Evolutionary conservation across 1,140 invertebrate genomes (phyloP), one percentile per base, ranked within the genome.

Genomic region (Littorina saxatilis): DNA sequence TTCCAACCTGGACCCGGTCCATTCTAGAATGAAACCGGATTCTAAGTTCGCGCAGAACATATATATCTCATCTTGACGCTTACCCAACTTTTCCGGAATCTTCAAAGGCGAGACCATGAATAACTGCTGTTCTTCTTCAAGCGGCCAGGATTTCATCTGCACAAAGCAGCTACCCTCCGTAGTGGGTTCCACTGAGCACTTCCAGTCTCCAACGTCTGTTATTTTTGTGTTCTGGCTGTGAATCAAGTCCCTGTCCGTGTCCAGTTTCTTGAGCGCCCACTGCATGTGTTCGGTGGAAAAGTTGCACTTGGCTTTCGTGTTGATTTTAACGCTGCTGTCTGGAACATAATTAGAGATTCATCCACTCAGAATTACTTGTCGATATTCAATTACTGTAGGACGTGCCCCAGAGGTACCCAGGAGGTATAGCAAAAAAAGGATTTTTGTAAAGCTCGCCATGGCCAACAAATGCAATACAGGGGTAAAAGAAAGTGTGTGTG

Each of bases 241-340:
- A 0, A 63, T 23, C 61, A 63, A 32, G 32, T 63, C 61, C 29
- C 32, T 11, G 27, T n/a, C 61, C 15, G 5, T 29, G 61, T 63
- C 32, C 61, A 63, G 61, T 27, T n/a, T 32, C 27, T 11, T 32
- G 4, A 63, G 29, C 29, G n/a, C 61, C 27, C 61, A 11, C 27
- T 63, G 61, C 61, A 63, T n/a, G 29, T 63, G 27, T 11, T 32
- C 4, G 29, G 23, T 27, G 29, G 11, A 63, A 11, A 32, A 13
- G 29, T 63, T 29, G 29, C n/a, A 32, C 23, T 63, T 27, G 7
- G 61, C 61, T 32, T 63, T 7, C 27, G 61, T 63, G 61, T 63
- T 63, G 29, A 63, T 63, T 63, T 63, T 63, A 29, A 63, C 61
- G 61, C 27, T 27, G n/a, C 32, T 23, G 61, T 63, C 61, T 63